Percentiles rank a stretch among this genome's conserved stretches.
Conservation (phyloP, 1,140 invertebrate genomes). For the Megathymus violae region DNA sequence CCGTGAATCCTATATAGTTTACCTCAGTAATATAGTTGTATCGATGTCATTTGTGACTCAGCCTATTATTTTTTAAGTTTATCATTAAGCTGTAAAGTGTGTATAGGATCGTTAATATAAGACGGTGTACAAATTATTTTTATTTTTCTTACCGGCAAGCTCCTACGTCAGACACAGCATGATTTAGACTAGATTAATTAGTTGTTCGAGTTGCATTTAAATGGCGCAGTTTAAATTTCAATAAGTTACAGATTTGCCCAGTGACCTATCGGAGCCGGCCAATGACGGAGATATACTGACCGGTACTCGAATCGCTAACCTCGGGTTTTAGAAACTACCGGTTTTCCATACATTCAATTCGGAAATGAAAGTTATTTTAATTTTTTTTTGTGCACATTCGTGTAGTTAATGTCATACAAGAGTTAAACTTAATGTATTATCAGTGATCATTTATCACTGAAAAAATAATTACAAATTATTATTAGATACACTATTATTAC, state of each 20-base stretch:
- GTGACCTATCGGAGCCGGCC: not conserved
- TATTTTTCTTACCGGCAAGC: constrained; percentile 47
- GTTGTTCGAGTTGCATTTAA: constrained; percentile 48
- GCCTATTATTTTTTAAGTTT: constrained; percentile 81
- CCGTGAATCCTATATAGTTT: constrained; percentile 78
- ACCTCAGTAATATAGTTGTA: constrained; percentile 80
- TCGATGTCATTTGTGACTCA: constrained; percentile 77
- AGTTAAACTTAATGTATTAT: no score
- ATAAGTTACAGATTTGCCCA: constrained; percentile 40
- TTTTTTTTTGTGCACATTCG: no score
- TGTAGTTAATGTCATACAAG: no score
- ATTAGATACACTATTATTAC: no score
- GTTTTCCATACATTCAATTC: no score
- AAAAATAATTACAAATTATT: no score
- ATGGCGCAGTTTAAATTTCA: constrained; percentile 50
- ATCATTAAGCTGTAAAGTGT: constrained; percentile 76
- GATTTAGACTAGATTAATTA: constrained; percentile 46
- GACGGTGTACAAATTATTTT: constrained; percentile 75
- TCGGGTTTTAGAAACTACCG: no score
- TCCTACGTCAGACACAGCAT: constrained; percentile 31
- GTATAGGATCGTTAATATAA: constrained; percentile 62
- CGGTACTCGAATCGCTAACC: not conserved
- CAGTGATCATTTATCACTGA: no score
- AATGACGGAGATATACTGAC: constrained; percentile 12
- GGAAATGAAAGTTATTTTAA: no score